Conservation (phyloP, 64 coral and sea anemone species). For the Catalaphyllia jardinei region DNA sequence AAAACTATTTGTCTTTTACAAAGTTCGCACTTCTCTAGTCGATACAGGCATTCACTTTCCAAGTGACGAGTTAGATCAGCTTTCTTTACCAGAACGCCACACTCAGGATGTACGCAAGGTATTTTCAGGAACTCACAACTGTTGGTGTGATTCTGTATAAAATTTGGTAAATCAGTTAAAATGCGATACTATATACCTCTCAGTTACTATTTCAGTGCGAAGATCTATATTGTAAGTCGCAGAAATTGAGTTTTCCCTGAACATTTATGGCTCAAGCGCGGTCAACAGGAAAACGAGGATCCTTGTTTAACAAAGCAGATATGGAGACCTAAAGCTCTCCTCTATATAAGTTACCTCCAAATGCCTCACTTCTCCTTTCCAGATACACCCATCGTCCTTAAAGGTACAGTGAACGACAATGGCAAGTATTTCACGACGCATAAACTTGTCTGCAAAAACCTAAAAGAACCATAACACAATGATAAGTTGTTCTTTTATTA, state of each 20-base stretch:
- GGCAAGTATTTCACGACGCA: not conserved
- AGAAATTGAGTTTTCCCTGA: not conserved
- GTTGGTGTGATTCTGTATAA: not conserved
- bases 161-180: not conserved
- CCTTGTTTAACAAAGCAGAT: too few species aligned
- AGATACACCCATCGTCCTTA: constrained; percentile 5
- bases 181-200: not conserved
- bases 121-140: not conserved
- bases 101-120: not conserved
- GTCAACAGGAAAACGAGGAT: too few species aligned
- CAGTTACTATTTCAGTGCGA: too few species aligned
- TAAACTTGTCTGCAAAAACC: constrained; percentile 17
- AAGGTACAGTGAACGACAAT: not conserved
- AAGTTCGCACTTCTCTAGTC: not conserved
- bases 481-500: not conserved
- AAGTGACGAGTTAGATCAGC: not conserved
- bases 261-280: too few species aligned
- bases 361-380: constrained; percentile 16
- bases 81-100: not conserved
- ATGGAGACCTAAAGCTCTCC: too few species aligned
- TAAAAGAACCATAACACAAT: not conserved
- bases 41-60: not conserved
- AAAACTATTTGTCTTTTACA: not conserved
- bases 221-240: too few species aligned
- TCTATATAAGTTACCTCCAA: constrained; percentile 1